These are phyloP conservation scores for Tauraco hartlaubi DNA, from an alignment of 2,797 vertebrate genomes.

Conservation along the genomic window DNA sequence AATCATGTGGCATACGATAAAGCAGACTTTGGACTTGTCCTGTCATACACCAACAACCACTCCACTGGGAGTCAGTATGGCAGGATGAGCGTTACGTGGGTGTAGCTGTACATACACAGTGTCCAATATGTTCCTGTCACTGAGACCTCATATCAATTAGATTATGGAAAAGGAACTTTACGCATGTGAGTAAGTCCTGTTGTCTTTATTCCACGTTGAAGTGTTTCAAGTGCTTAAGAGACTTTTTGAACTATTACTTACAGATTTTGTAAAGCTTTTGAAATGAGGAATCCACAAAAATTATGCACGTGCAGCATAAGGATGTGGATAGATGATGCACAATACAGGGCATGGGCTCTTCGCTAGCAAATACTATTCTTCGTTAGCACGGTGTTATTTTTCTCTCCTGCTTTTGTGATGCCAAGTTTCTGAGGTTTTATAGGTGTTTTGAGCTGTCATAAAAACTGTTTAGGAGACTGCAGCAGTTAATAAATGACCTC, in stretches of 20 bases:
- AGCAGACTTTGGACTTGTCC: background rate
- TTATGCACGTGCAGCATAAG: background rate
- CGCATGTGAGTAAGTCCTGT: background rate
- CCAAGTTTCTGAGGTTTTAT: background rate
- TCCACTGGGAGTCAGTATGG: background rate
- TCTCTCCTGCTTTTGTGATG: background rate
- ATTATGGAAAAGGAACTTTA: background rate
- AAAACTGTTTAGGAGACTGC: background rate
- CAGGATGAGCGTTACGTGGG: background rate
- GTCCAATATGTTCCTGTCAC: background rate
- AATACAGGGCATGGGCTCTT: rapidly evolving
- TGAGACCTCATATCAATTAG: background rate
- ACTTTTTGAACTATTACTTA: background rate
- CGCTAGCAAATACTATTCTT: background rate
- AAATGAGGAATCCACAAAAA: background rate
- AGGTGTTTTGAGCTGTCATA: background rate
- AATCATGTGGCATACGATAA: background rate
- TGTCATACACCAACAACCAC: rapidly evolving
- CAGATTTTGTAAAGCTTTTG: background rate
- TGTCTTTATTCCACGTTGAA: background rate
- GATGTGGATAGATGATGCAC: background rate
- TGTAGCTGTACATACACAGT: rapidly evolving
- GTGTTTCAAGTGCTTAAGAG: background rate
- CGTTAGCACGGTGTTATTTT: background rate
- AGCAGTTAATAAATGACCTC: background rate